Base-by-base conservation (phyloP, 2,113 vertebrate species). In the Epinephelus cyanopodus region DNA sequence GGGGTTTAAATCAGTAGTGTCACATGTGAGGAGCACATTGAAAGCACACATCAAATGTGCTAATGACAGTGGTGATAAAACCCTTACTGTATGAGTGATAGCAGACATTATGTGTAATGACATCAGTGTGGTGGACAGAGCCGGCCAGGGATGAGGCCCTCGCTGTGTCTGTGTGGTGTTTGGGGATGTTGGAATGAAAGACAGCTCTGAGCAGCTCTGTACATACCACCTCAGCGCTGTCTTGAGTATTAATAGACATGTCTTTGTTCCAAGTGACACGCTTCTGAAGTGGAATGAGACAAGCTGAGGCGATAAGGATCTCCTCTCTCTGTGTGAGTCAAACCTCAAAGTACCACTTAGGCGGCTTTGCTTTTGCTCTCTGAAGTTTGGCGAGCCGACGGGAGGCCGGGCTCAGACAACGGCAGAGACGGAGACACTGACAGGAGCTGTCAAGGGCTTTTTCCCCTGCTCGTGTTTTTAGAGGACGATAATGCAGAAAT, bases 341-440 rank as follows among this genome's bases (percentile, higher is more conserved):
- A 90, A 92, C 85, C 91, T 94, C 92, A 90, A 90, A 94, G 92
- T 90, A 63, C 85, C 93, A 93, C 93, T 92, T 90, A 90, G 86
- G 77, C 82, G 74, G 87, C 83, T 90, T 91, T 82, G 65, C 83
- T 84, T 82, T 54, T 48, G 78, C 87, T 84, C 87, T 89, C 67
- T 88, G 89, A 92, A 88, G 92, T 91, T 81, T 87, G 78, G 84
- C 39, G 23, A 57, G 45, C 13, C 21, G 71, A 79, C 29, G 70
- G 84, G 68, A 83, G 82, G 77, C 68, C 37, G 62, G 27, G 81
- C 80, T 81, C 64, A 87, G 73, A 88, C 84, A 73, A 74, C 58
- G 21, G 82, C 74, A 52, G 48, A 77, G 82, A 88, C 53, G 6
- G 60, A 87, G 64, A 90, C 81, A 84, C 81, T 88, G 89, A 90